A percentile compares a stretch with the other conserved stretches of the same genome.
phyloP scores from a whole-genome alignment of 2,797 vertebrate species.

The Malacoraja senta region DNA sequence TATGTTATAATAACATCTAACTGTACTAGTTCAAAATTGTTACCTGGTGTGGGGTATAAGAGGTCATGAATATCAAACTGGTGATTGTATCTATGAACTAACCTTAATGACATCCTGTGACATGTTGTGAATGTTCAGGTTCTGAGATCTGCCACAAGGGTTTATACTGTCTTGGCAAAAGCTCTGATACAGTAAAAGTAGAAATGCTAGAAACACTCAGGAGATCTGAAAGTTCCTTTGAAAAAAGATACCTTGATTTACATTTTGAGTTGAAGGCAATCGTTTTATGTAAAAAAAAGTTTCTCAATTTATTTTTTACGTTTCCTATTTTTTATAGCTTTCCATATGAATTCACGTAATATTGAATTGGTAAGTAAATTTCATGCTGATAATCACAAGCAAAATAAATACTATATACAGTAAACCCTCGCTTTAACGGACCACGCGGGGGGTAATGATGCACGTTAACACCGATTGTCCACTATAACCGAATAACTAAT shows the following conservation, averaged over 20 bases:
- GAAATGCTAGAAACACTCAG: background rate
- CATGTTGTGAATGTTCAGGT: background rate
- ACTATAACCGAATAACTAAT: too few relatives aligned
- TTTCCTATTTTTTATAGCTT: constrained; percentile 49
- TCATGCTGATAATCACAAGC: background rate
- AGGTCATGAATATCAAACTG: background rate
- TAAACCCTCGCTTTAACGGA: too few relatives aligned
- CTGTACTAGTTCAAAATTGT: background rate
- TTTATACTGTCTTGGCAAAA: background rate
- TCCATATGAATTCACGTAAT: constrained; percentile 45
- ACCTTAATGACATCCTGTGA: background rate
- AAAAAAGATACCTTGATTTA: background rate
- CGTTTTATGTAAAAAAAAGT: background rate
- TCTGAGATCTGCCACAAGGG: background rate
- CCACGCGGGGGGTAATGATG: too few relatives aligned
- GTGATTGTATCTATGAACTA: background rate
- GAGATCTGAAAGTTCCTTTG: background rate
- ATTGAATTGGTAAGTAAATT: constrained; percentile 60
- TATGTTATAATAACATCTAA: too few relatives aligned
- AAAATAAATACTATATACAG: background rate
- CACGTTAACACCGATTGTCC: too few relatives aligned
- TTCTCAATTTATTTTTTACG: constrained; percentile 18
- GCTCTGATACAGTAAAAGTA: background rate
- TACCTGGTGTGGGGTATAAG: background rate
- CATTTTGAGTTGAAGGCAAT: background rate